phyloP scores from a whole-genome alignment of 2,113 vertebrate species.

The Thunnus thynnus region DNA sequence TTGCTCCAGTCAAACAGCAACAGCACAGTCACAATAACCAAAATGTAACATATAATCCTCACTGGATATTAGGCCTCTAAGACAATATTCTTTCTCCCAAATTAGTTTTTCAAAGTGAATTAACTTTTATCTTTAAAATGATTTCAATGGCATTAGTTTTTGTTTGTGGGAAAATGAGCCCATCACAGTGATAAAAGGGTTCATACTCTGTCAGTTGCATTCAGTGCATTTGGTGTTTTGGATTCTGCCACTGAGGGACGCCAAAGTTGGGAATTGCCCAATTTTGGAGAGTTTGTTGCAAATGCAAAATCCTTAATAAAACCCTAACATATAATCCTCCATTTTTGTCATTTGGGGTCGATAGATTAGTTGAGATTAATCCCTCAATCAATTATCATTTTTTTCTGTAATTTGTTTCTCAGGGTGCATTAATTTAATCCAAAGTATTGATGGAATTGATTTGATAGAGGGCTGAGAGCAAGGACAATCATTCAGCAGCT shows the following conservation, averaged over 20 bases:
- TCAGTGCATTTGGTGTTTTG: background rate
- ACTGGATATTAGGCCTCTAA: too few species aligned
- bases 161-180: background rate
- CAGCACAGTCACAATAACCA: too few species aligned
- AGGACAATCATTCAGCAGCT: slow-evolving; percentile 35
- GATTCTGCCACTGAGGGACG: background rate
- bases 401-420: background rate
- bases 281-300: too few species aligned
- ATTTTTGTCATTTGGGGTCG: background rate
- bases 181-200: background rate
- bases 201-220: background rate
- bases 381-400: slow-evolving; percentile 1
- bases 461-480: background rate
- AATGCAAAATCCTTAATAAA: too few species aligned
- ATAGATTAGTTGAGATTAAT: slow-evolving; percentile 18
- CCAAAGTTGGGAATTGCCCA: background rate
- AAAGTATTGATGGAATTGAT: slow-evolving; percentile 35
- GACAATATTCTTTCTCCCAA: too few species aligned
- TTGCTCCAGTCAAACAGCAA: too few species aligned
- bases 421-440: background rate
- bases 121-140: background rate
- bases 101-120: too few species aligned
- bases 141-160: too few species aligned
- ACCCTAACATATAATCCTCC: background rate
- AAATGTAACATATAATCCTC: too few species aligned